These are phyloP conservation scores for Urophycis tenuis DNA, from an alignment of 2,797 vertebrate species.

Conservation along the genomic window DNA sequence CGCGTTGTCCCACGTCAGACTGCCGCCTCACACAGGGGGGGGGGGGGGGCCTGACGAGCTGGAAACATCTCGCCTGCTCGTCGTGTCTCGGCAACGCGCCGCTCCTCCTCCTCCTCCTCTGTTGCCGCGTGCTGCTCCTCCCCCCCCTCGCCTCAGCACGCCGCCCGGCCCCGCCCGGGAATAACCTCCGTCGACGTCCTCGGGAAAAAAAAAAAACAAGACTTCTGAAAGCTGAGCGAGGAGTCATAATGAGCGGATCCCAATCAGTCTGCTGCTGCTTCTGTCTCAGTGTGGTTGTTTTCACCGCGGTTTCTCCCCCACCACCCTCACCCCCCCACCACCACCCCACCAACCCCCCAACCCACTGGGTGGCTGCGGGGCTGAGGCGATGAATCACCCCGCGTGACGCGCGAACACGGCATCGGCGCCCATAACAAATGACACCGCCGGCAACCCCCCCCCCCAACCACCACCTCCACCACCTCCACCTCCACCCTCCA, in stretches of 20 bases:
- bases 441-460: constrained; percentile 39
- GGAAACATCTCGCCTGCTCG: too few relatives aligned
- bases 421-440: constrained; percentile 42
- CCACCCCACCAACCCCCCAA: neutral
- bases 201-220: too few relatives aligned
- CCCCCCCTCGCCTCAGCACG: too few relatives aligned
- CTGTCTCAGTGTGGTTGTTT: too few relatives aligned
- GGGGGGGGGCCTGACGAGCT: constrained; percentile 52
- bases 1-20: constrained; percentile 37
- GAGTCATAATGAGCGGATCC: constrained; percentile 15
- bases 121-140: too few relatives aligned
- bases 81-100: too few relatives aligned
- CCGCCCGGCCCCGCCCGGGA: too few relatives aligned
- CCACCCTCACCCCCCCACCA: neutral
- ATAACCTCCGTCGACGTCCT: too few relatives aligned
- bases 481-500: too few relatives aligned
- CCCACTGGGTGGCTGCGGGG: constrained; percentile 32
- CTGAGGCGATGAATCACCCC: constrained; percentile 30
- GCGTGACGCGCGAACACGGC: constrained; percentile 32
- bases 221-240: too few relatives aligned
- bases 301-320: neutral
- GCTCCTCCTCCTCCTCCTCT: too few relatives aligned
- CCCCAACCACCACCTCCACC: too few relatives aligned
- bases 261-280: constrained; percentile 31
- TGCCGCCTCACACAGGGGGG: constrained; percentile 40